These are phyloP conservation scores for Porites cylindrica DNA, from an alignment of 92 coral and sea anemone genomes.

Conservation along the genomic window DNA sequence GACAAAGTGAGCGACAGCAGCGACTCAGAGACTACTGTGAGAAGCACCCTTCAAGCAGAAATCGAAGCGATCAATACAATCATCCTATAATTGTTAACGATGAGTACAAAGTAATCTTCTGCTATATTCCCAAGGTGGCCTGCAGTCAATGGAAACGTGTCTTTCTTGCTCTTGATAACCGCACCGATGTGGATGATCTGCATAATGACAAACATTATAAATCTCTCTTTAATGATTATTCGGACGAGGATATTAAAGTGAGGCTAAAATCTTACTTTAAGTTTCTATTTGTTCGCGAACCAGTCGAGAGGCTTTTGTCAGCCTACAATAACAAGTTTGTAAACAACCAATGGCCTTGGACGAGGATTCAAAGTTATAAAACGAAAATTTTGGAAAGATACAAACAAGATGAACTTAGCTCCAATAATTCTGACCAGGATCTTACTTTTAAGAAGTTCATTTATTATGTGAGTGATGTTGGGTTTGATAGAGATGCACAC, in stretches of 20 bases:
- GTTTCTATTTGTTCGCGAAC: slow-evolving; percentile 41
- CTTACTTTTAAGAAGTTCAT: slow-evolving; percentile 1
- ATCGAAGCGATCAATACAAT: background rate
- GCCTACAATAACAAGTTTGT: background rate
- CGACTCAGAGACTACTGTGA: background rate
- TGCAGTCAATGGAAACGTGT: slow-evolving; percentile 21
- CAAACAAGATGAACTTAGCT: background rate
- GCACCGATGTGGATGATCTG: background rate
- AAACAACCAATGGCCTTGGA: background rate
- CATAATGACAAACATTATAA: background rate
- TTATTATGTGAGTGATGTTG: background rate
- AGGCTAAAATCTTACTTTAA: slow-evolving; percentile 29
- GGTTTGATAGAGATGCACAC: slow-evolving; percentile 6
- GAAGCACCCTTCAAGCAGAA: background rate
- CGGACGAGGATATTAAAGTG: background rate
- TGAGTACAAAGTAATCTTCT: slow-evolving; percentile 28
- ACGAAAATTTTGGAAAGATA: background rate
- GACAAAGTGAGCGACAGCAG: background rate
- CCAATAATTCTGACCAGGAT: background rate
- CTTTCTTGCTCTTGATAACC: slow-evolving; percentile 23
- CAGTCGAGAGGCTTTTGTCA: background rate
- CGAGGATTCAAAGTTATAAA: background rate
- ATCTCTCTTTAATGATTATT: background rate
- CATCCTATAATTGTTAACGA: slow-evolving; percentile 11
- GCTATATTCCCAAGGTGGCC: slow-evolving; percentile 42